These are phyloP conservation scores for Monochamus alternatus DNA, from an alignment of 2,888 invertebrate species.

Conservation along the genomic window DNA sequence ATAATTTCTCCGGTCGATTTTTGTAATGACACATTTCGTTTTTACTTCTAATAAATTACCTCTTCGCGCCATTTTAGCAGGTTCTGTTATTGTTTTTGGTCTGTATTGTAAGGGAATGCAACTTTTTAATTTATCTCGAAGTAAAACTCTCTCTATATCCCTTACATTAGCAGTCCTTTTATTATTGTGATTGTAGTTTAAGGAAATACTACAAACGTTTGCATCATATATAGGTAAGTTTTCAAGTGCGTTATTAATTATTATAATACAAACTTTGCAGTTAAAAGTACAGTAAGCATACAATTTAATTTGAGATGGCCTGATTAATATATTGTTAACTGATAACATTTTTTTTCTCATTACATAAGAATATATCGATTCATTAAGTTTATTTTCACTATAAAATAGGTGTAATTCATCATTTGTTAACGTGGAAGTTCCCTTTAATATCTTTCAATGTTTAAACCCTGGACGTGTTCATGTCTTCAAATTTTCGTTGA, in stretches of 20 bases:
- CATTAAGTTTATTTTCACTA: not conserved
- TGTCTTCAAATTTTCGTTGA: too few species aligned
- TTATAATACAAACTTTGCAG: conserved; percentile 1
- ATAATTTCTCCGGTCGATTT: not conserved
- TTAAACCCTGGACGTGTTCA: too few species aligned
- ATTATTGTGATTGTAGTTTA: not conserved
- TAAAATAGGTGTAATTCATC: too few species aligned
- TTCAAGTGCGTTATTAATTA: not conserved
- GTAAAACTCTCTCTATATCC: not conserved
- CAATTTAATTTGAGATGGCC: not conserved
- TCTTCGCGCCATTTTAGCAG: too few species aligned
- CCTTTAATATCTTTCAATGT: too few species aligned
- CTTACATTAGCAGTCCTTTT: not conserved
- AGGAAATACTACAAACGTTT: not conserved
- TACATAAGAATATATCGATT: not conserved
- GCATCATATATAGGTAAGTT: not conserved
- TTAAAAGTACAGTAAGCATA: not conserved
- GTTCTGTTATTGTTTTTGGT: too few species aligned
- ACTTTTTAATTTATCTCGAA: too few species aligned
- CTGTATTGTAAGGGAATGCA: not conserved
- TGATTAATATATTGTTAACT: not conserved
- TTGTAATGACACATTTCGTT: not conserved
- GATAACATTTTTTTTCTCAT: not conserved
- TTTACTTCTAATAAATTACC: too few species aligned
- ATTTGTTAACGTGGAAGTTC: too few species aligned